Base-by-base conservation (phyloP, 1,140 invertebrate species). In the Drosophila sucinea region DNA sequence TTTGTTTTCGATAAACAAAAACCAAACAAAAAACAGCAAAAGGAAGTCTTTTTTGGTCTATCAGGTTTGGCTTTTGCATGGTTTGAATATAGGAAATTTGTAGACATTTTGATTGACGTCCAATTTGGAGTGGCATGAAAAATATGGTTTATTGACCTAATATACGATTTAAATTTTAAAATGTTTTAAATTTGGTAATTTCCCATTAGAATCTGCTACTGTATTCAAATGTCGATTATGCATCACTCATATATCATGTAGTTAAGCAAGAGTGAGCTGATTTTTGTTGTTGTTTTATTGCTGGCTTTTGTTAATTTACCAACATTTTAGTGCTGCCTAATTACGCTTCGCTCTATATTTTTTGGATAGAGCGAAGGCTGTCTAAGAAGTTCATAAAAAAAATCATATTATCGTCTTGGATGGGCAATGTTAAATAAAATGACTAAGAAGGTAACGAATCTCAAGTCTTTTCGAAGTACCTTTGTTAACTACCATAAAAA, bases 321-420 rank as follows among this genome's bases (percentile, higher is more conserved):
- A 78, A 71, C 79, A 74, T 72, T 87, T 80, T 74, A 77, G 67
- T 69, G 73, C 72, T 86, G 76, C 76, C 76, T 86, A 83, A 87
- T 86, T 87, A 80, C 79, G 70, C 67, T 76, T 29, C 72, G 76
- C 83, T 83, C 83, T 83, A 83, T 79, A 77, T 80, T 68, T 70
- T 68, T 47, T 44, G 33, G 8, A 67, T 47, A 30, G 2, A 23
- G 4, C 72, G 60, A 54, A 73, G 76, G 66, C n/a, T 2, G 67
- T 0, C 6, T 4, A 0, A 68, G 8, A 44, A 58, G 47, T 73
- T 70, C 8, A 7, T 7, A 55, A n/a, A 57, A 60, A 17, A 17
- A 17, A 17, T 17, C 17, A 17, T 17, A 17, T 17, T 17, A 17
- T 17, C 17, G 17, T 17, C 17, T 17, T 17, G 17, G 17, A 17